These are phyloP conservation scores for Montipora capitata DNA, from an alignment of 92 coral and sea anemone species.

Conservation along the genomic window DNA sequence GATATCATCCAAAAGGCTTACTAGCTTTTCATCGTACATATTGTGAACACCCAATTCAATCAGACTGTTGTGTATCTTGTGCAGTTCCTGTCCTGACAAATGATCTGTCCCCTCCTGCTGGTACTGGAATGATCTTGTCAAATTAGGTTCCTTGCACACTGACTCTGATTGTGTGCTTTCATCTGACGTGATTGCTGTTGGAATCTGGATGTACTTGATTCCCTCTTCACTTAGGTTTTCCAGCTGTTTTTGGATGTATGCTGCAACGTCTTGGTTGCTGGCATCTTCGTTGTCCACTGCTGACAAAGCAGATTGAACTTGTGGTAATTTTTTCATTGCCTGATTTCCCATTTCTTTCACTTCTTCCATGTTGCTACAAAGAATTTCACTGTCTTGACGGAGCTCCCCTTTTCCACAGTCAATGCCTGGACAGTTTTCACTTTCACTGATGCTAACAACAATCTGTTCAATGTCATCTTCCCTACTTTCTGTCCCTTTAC, in stretches of 20 bases:
- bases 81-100: conserved; percentile 19
- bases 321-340: too few species aligned
- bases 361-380: not conserved
- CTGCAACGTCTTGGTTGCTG: conserved; percentile 23
- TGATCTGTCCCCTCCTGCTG: conserved; percentile 20
- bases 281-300: not conserved
- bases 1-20: conserved; percentile 35
- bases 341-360: not conserved
- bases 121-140: conserved; percentile 6
- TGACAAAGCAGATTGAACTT: not conserved
- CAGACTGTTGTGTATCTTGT: conserved; percentile 13
- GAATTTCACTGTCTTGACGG: not conserved
- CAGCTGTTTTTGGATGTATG: conserved; percentile 5
- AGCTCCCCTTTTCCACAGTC: not conserved
- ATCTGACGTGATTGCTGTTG: conserved; percentile 1
- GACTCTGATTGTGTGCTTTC: conserved; percentile 10
- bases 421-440: not conserved
- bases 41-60: conserved; percentile 34
- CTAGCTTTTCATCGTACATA: conserved; percentile 39
- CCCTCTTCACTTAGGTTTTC: conserved; percentile 5
- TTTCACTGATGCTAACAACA: not conserved
- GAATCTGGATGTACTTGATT: conserved; percentile 25
- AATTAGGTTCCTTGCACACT: not conserved
- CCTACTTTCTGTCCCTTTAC: not conserved
- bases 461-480: not conserved